Evolutionary conservation across 2,888 invertebrate genomes (phyloP), one percentile per base, ranked within the genome.

Genomic region (Patella pellucida): DNA sequence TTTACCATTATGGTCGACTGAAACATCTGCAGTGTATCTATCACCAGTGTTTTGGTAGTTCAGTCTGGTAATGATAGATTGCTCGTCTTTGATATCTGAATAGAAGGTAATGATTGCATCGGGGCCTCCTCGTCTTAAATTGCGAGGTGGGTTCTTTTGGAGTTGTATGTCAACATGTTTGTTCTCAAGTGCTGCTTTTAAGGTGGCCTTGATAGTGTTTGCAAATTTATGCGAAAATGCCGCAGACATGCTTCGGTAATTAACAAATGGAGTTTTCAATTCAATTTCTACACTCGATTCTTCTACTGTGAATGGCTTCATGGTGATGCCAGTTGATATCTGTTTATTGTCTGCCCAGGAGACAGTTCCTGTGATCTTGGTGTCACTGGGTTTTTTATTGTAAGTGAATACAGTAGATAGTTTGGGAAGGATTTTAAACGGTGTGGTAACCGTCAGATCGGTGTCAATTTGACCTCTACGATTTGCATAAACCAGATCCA

Each of bases 301-400:
- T 27, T 77, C 72, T 2, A 74, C 50, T 27, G 75, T 76, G 16
- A 82, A n/a, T 19, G 83, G 83, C 23, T 76, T 76, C 69, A 81
- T 81, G 3, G 82, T 76, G n/a, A 76, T 76, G 9, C 76, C 76
- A 16, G 80, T 75, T 1, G 81, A 72, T 11, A 81, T 70, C 19
- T 82, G 72, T 52, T 82, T 83, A 69, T 81, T 79, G 56, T 79
- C 80, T 23, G 75, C 82, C 80, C 81, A 84, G 7, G 82, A 82
- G 16, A 83, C 69, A 15, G 78, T 79, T 27, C 75, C 75, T 52
- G 79, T 76, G 14, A 79, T 78, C 68, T 78, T 80, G 56, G 77
- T 77, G 27, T 75, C 77, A 3, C 69, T 68, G n/a, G 72, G 74
- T 41, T 78, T 78, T 19, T 78, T 74, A 31, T 78, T 81, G 31